A percentile compares a stretch with the other conserved stretches of the same genome.
Evolutionary conservation across 1,140 invertebrate species (phyloP).

Genomic region (Diprion similis): DNA sequence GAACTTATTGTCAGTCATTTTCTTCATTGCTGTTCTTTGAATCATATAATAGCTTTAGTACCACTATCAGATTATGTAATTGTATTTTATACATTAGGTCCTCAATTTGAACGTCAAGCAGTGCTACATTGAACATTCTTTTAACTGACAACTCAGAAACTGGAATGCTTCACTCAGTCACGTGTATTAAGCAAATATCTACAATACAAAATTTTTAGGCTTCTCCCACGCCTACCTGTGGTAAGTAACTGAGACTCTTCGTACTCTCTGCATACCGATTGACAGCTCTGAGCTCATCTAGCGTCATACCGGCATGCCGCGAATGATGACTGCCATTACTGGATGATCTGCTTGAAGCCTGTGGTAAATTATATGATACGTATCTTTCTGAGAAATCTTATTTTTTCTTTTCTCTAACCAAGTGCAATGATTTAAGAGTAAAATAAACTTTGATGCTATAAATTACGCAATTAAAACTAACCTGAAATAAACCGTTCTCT

Average conservation of each 20-base stretch:
- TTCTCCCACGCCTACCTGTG: constrained; percentile 74
- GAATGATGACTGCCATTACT: constrained; percentile 69
- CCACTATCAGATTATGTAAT: neutral
- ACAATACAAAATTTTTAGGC: constrained; percentile 31
- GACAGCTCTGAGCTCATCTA: constrained; percentile 83
- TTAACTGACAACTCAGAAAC: neutral
- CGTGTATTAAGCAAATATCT: neutral
- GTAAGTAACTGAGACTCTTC: constrained; percentile 88
- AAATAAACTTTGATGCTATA: neutral
- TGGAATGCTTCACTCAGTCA: neutral
- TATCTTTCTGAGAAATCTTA: constrained; percentile 10
- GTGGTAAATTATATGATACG: constrained; percentile 27
- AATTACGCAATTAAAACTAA: constrained; percentile 46
- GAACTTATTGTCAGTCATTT: no score
- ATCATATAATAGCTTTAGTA: neutral
- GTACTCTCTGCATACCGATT: constrained; percentile 93
- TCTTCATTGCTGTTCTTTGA: no score
- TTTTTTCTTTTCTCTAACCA: constrained; percentile 25
- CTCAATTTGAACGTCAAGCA: neutral
- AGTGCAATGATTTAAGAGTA: neutral
- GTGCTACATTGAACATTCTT: neutral
- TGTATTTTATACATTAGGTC: neutral
- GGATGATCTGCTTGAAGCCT: constrained; percentile 70
- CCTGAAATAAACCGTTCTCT: constrained; percentile 83
- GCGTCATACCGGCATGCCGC: constrained; percentile 69